These are phyloP conservation scores for Parapristionchus giblindavisi DNA, from an alignment of 2,888 invertebrate genomes.

Conservation along the genomic window DNA sequence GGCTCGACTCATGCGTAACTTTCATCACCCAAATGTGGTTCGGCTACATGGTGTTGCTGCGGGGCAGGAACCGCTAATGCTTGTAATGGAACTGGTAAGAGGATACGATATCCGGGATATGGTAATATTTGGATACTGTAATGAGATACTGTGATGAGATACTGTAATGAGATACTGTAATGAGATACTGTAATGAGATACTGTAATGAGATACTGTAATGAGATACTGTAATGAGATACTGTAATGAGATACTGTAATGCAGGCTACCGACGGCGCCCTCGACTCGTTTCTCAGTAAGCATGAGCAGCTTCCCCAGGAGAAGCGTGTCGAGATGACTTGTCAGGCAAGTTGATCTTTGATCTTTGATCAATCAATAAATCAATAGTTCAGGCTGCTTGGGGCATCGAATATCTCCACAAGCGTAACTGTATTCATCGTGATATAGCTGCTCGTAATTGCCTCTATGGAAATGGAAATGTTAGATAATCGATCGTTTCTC, in stretches of 20 bases:
- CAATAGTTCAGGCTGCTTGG: slow-evolving; percentile 45
- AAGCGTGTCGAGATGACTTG: slow-evolving; percentile 32
- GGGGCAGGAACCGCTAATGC: slow-evolving; percentile 33
- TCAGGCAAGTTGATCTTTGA: neutral
- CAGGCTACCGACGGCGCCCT: slow-evolving; percentile 29
- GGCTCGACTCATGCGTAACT: slow-evolving; percentile 32
- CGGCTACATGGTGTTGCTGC: slow-evolving; percentile 26
- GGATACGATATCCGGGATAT: too few species aligned
- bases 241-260: neutral
- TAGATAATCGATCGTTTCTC: too few species aligned
- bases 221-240: neutral
- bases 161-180: too few species aligned
- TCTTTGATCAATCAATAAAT: slow-evolving; percentile 1
- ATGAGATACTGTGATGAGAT: too few species aligned
- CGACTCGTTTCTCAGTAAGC: slow-evolving; percentile 24
- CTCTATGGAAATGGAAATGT: slow-evolving; percentile 43
- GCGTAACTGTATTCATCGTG: slow-evolving; percentile 49
- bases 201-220: too few species aligned
- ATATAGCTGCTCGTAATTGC: slow-evolving; percentile 53
- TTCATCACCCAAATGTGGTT: slow-evolving; percentile 19
- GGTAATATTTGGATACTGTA: too few species aligned
- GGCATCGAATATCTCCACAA: slow-evolving; percentile 52
- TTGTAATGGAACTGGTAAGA: slow-evolving; percentile 35
- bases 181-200: too few species aligned
- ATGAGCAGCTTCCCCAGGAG: slow-evolving; percentile 12